Evolutionary conservation across 1,140 invertebrate genomes (phyloP), one percentile per base, ranked within the genome.

Genomic region (Notospermus geniculatus): DNA sequence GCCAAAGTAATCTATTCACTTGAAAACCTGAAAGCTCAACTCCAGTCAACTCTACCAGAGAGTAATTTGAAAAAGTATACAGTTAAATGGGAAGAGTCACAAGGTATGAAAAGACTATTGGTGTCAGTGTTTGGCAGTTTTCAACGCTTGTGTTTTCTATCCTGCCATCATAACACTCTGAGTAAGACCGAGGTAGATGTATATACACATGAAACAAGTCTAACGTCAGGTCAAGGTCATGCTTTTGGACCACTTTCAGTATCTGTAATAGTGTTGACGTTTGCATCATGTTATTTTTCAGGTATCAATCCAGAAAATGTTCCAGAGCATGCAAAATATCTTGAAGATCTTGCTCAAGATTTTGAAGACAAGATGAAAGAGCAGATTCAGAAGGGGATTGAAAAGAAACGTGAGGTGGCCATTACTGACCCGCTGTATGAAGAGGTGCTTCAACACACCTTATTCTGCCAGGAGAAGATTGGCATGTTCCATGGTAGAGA

Each of bases 381-480:
- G 1, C 61, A 70, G 66, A 67, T 73, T n/a, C 50, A 66, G 1
- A 56, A 50, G 28, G 69, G 65, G 23, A 65, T 77, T 22, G 53
- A 28, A 11, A 60, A 66, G 28, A 55, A 65, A 19, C 30, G 54
- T 0, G 27, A 62, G 19, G 30, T 46, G 13, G 56, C 2, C 57
- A 66, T 29, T 39, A 45, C 32, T 70, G 13, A 36, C 63, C 5
- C 62, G 1, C 11, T 68, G 29, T 62, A 59, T 28, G 43, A 71
- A 13, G 73, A 75, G 54, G 62, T 63, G 50, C 23, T 70, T 7
- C 69, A 74, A 59, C 73, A 75, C 53, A 66, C 64, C 0, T 46
- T 56, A 15, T 73, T 75, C 64, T 71, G 64, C 61, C 64, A 74
- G 54, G 45, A 66, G 17, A 75, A 75, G 56, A 70, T 66, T 59